phyloP scores from a whole-genome alignment of 2,113 vertebrate species.

The Orcinus orca region DNA sequence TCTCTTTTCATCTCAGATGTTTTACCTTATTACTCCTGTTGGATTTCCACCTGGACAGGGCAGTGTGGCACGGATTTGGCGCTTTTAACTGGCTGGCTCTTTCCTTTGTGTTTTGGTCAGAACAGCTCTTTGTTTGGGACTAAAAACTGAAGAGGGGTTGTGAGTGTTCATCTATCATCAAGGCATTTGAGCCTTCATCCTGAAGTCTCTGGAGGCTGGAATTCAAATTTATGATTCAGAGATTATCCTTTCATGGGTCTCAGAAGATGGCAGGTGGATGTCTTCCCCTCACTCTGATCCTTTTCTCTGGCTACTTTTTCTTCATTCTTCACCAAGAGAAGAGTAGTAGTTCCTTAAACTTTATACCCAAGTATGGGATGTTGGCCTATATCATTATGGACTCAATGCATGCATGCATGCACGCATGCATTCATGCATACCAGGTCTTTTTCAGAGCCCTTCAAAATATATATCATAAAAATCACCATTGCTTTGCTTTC shows the following conservation, averaged over 20 bases:
- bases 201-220: constrained; percentile 58
- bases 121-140: constrained; percentile 62
- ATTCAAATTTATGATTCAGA: constrained; percentile 70
- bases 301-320: constrained; percentile 42
- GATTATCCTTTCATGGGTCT: constrained; percentile 54
- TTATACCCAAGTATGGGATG: not conserved
- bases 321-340: constrained; percentile 16
- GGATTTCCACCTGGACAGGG: constrained; percentile 50
- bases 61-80: not conserved
- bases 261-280: constrained; percentile 45
- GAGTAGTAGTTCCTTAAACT: not conserved
- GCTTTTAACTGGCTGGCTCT: constrained; percentile 58
- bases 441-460: not conserved
- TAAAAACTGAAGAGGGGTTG: constrained; percentile 14
- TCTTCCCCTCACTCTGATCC: constrained; percentile 43
- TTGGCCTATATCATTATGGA: not conserved
- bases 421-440: too few species aligned
- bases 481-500: not conserved
- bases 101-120: constrained; percentile 35
- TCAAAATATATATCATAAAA: not conserved
- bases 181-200: constrained; percentile 35
- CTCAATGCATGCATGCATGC: not conserved
- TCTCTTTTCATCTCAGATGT: constrained; percentile 68
- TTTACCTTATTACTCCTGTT: constrained; percentile 50
- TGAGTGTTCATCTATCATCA: constrained; percentile 49